phyloP scores from a whole-genome alignment of 2,797 vertebrate species.

The Lacerta bilineata region DNA sequence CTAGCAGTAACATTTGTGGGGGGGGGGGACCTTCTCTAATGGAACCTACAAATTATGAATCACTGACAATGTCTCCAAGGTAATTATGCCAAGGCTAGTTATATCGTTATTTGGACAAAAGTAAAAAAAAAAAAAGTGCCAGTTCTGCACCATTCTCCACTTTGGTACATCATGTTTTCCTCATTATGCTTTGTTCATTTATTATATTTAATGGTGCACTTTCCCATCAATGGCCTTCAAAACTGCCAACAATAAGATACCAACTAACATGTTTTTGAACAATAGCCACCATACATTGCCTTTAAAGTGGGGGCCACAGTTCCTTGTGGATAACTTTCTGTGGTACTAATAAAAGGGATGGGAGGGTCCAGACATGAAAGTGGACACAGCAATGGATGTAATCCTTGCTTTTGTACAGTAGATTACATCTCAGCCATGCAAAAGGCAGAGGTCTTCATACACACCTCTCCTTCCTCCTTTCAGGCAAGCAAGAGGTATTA shows the following conservation, averaged over 20 bases:
- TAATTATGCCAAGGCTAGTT: not conserved
- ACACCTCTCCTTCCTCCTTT: too few species aligned
- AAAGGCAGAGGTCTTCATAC: too few species aligned
- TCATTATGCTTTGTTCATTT: not conserved
- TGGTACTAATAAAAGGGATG: too few species aligned
- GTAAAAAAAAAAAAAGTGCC: not conserved
- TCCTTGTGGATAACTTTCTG: too few species aligned
- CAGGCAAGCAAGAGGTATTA: too few species aligned
- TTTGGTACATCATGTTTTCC: not conserved
- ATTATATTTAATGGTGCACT: not conserved
- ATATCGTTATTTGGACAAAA: constrained; percentile 7
- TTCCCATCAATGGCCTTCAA: not conserved
- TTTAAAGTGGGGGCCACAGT: not conserved
- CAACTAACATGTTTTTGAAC: not conserved
- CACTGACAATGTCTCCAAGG: not conserved
- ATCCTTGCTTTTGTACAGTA: too few species aligned
- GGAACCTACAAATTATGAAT: constrained; percentile 9
- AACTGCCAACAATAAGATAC: not conserved
- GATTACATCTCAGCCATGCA: too few species aligned
- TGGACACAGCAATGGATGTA: too few species aligned
- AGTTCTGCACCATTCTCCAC: not conserved
- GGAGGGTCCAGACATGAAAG: too few species aligned
- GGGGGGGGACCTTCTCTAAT: not conserved
- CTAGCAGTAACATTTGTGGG: not conserved
- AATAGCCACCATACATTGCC: not conserved